Evolutionary conservation across 2,888 invertebrate genomes (phyloP).

Genomic region (Lithophane ornitopus): DNA sequence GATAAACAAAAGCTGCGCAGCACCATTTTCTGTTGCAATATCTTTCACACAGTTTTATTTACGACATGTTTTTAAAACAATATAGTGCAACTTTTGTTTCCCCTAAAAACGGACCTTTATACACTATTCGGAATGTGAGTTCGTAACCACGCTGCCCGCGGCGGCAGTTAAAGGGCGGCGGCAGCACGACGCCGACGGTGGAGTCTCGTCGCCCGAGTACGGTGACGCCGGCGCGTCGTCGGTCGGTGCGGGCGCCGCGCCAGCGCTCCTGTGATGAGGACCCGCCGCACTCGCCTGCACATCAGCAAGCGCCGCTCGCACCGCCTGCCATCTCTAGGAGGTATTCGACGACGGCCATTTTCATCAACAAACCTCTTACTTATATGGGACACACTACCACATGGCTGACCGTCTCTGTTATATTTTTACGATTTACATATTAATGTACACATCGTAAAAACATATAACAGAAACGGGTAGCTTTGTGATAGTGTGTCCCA

Average conservation of each 20-base stretch:
- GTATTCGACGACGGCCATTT: conserved; percentile 65
- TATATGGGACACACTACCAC: neutral
- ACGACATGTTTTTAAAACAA: conserved; percentile 3
- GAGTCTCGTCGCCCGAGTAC: conserved; percentile 92
- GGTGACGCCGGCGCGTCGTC: conserved; percentile 90
- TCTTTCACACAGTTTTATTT: neutral
- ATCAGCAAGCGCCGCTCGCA: conserved; percentile 91
- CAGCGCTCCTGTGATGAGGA: conserved; percentile 97
- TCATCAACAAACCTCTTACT: neutral
- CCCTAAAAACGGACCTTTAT: neutral
- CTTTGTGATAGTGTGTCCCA: no score
- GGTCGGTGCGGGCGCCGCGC: conserved; percentile 91
- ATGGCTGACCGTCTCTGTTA: neutral
- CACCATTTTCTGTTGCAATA: conserved; percentile 1
- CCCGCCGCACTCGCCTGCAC: conserved; percentile 73
- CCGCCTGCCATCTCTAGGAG: conserved; percentile 94
- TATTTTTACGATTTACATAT: neutral
- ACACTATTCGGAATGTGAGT: conserved; percentile 62
- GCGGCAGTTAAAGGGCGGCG: conserved; percentile 93
- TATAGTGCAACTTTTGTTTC: conserved; percentile 28
- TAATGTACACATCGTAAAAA: no score
- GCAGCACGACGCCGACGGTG: conserved; percentile 89
- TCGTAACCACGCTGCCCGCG: conserved; percentile 89
- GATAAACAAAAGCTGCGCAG: conserved; percentile 20
- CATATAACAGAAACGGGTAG: no score